phyloP scores from a whole-genome alignment of 2,888 invertebrate species.

The Diadromus collaris region DNA sequence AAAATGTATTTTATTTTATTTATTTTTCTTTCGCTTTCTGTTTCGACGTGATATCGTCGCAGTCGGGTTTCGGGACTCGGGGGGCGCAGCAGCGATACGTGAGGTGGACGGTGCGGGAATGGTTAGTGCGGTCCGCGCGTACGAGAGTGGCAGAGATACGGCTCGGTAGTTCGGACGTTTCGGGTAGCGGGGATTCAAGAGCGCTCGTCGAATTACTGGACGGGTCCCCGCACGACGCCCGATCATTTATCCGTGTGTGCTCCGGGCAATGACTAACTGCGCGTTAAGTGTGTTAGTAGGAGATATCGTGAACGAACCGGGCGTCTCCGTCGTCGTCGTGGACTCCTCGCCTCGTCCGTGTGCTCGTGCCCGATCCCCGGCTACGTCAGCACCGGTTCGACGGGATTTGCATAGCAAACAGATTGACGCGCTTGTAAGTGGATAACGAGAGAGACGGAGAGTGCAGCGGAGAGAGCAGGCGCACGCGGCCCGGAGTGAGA shows the following conservation, averaged over 20 bases:
- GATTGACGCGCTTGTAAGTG: slow-evolving; percentile 78
- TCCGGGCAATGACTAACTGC: slow-evolving; percentile 76
- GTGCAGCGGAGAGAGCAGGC: slow-evolving; percentile 39
- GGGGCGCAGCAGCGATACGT: slow-evolving; percentile 15
- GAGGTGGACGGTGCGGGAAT: slow-evolving; percentile 19
- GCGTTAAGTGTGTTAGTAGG: slow-evolving; percentile 74
- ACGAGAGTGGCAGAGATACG: background rate
- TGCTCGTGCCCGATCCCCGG: slow-evolving; percentile 58
- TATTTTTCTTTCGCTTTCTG: background rate
- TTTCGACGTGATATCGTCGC: slow-evolving; percentile 52
- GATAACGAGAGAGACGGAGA: slow-evolving; percentile 73
- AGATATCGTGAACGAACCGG: slow-evolving; percentile 65
- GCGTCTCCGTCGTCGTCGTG: slow-evolving; percentile 60
- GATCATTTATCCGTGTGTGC: slow-evolving; percentile 44
- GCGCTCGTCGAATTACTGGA: slow-evolving; percentile 45
- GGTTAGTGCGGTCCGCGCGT: background rate
- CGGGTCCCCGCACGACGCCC: slow-evolving; percentile 49
- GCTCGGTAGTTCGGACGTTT: background rate
- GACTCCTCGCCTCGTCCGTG: slow-evolving; percentile 56
- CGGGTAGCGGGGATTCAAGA: slow-evolving; percentile 36
- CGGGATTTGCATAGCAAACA: slow-evolving; percentile 79
- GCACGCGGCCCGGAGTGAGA: slow-evolving; percentile 40
- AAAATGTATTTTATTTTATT: background rate
- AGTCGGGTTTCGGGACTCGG: slow-evolving; percentile 45
- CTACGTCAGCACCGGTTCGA: slow-evolving; percentile 77